Conservation (phyloP, 2,113 vertebrate genomes). For the Lathamus discolor region DNA sequence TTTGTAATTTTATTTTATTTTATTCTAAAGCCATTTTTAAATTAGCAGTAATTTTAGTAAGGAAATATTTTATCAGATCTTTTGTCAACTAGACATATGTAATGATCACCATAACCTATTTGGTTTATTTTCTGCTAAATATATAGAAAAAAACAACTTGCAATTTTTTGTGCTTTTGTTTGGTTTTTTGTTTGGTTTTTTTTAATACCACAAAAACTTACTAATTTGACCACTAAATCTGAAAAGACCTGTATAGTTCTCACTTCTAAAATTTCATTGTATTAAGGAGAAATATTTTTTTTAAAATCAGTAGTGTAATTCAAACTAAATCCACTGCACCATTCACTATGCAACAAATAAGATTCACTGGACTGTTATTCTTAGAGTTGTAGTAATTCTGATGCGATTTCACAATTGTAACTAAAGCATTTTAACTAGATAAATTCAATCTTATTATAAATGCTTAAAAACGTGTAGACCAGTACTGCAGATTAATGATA, state of each 20-base stretch:
- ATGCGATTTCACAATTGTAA: neutral
- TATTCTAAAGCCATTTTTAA: neutral
- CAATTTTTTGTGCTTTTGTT: neutral
- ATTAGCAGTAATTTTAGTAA: neutral
- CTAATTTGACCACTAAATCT: neutral
- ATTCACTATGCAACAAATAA: neutral
- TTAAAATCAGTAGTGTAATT: neutral
- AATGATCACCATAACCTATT: neutral
- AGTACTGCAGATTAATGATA: conserved; percentile 9
- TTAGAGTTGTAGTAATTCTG: neutral
- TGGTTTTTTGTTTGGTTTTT: neutral
- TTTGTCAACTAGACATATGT: neutral
- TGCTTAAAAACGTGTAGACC: neutral
- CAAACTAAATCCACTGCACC: neutral
- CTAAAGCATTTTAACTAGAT: conserved; percentile 6
- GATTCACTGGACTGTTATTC: neutral
- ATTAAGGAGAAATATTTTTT: neutral
- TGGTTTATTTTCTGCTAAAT: neutral
- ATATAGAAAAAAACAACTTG: neutral
- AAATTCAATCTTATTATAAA: neutral
- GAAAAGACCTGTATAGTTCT: neutral
- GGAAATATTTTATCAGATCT: neutral
- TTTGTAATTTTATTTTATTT: neutral
- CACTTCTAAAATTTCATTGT: neutral
- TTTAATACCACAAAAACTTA: neutral